Conservation (phyloP, 2,888 invertebrate genomes). For the Caenorhabditis angaria region DNA sequence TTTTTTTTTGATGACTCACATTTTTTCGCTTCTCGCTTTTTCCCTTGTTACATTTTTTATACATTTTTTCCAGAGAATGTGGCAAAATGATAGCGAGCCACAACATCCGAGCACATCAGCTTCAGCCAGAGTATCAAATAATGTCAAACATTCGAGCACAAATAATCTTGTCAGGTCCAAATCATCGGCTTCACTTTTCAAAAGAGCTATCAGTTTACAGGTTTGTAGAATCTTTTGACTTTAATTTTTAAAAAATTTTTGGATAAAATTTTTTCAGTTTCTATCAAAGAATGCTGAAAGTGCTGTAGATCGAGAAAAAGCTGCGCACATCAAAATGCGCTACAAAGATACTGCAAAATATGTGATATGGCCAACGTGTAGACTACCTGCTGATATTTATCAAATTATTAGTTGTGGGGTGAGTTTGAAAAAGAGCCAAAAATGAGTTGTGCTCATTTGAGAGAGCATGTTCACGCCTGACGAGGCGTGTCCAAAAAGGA, state of each 20-base stretch:
- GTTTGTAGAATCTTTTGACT: conserved; percentile 9
- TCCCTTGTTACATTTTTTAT: neutral
- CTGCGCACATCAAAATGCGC: conserved; percentile 53
- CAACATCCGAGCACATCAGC: conserved; percentile 32
- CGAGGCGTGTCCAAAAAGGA: too few relatives aligned
- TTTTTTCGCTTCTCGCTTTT: neutral
- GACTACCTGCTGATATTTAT: conserved; percentile 39
- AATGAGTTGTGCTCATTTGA: neutral
- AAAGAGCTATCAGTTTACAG: conserved; percentile 44
- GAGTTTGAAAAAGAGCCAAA: neutral
- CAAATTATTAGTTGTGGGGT: conserved; percentile 11
- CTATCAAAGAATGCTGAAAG: conserved; percentile 39
- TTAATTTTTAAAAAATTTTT: neutral
- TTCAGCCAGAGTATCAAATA: conserved; percentile 17
- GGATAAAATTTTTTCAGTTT: conserved; percentile 55
- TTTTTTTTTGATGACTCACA: neutral
- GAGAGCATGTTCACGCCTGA: too few relatives aligned
- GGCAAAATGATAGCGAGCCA: conserved; percentile 27
- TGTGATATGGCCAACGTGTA: conserved; percentile 56
- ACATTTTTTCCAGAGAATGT: conserved; percentile 16
- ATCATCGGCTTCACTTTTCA: conserved; percentile 36
- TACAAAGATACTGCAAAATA: conserved; percentile 57
- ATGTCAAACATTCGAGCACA: conserved; percentile 25
- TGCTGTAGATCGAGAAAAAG: conserved; percentile 36
- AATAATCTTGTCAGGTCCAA: conserved; percentile 29